Evolutionary conservation across 1,140 invertebrate species (phyloP), one percentile per base, ranked within the genome.

Genomic region (Caenorhabditis latens): DNA sequence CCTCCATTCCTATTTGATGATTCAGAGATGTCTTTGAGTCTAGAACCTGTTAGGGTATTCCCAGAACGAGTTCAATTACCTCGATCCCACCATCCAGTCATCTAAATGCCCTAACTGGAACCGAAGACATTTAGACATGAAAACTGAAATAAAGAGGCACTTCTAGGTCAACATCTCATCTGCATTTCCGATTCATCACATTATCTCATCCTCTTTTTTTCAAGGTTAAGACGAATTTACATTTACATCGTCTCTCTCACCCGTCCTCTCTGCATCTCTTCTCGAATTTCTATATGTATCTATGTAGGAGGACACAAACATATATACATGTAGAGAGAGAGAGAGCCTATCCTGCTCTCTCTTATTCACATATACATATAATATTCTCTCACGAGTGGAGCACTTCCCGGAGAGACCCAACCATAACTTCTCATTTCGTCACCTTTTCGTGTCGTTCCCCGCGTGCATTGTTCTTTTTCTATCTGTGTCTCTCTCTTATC

Each of bases 171-270:
- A 65, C 61, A 24, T n/a, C 24, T 40, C n/a, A 19, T n/a, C 21
- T 16, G 16, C 57, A 71, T 71, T 71, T 71, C 65, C 65, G 65
- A 71, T 71, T 16, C 65, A 71, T 71, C 43, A 71, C 65, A 71
- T 71, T 71, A 71, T 71, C 65, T 43, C 40, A n/a, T 5, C 24
- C n/a, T 61, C 24, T 46, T 71, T 71, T n/a, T 16, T 43, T 71
- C 65, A 71, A 71, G 65, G 6, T 65, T 65, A 58, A 65, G 16
- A 46, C 43, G 65, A 43, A 71, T 46, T 71, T 43, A 46, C 42
- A 71, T 71, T 7, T 65, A 16, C 24, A 65, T 65, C 61, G 21
- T 65, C 21, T 65, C 24, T 65, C n/a, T 32, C 24, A n/a, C 11
- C 40, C 24, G 0, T 42, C 24, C 16, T 24, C 61, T 32, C 19